A percentile compares a stretch with the other conserved stretches of the same genome.
Evolutionary conservation across 2,113 vertebrate genomes (phyloP).

Genomic region (Notarius quadriscutis): DNA sequence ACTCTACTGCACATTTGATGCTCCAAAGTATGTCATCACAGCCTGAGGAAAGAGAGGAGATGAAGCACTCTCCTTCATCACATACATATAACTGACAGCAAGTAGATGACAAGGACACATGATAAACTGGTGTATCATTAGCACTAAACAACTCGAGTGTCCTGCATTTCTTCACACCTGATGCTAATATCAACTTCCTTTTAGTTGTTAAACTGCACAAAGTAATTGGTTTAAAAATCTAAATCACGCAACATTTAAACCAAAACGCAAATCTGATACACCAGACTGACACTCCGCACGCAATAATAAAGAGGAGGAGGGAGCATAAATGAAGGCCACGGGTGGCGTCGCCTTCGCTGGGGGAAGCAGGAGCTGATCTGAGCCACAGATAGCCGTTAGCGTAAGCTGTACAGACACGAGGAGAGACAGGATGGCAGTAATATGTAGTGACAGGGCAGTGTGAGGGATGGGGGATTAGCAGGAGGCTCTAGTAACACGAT

Average conservation of each 20-base stretch:
- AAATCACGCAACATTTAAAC: background rate
- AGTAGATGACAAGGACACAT: constrained; percentile 13
- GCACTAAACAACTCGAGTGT: background rate
- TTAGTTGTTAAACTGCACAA: background rate
- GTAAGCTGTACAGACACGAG: constrained; percentile 27
- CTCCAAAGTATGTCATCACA: constrained; percentile 7
- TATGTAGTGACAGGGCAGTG: constrained; percentile 46
- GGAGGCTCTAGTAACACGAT: constrained; percentile 15
- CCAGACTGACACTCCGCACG: background rate
- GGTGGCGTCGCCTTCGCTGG: background rate
- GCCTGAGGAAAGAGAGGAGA: background rate
- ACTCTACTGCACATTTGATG: constrained; percentile 13
- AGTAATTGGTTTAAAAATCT: background rate
- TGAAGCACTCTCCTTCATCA: background rate
- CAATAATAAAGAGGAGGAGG: background rate
- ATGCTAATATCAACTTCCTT: background rate
- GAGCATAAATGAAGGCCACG: background rate
- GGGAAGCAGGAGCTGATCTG: constrained; percentile 15
- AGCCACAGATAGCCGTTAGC: constrained; percentile 36
- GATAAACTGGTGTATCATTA: constrained; percentile 19
- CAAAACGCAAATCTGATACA: background rate
- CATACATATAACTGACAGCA: background rate
- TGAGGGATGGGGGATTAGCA: constrained; percentile 1
- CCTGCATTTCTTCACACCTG: background rate
- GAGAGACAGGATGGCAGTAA: constrained; percentile 27